Evolutionary conservation across 2,888 invertebrate species (phyloP).

Genomic region (Ectemnius continuus): DNA sequence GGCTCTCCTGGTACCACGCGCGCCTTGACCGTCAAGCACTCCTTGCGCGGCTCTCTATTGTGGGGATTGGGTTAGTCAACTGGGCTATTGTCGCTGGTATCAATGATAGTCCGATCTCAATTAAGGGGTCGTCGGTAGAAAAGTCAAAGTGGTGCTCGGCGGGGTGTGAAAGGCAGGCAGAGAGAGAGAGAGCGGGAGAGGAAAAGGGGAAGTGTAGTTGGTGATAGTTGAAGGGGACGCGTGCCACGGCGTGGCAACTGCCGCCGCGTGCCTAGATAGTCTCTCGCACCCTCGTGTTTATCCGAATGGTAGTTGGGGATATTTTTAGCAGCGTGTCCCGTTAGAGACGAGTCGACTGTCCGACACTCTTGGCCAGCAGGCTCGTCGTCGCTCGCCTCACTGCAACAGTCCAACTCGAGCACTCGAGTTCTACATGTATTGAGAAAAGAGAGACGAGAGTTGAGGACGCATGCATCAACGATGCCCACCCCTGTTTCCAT

Average conservation of each 20-base stretch:
- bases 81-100: too few species aligned
- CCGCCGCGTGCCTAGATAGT: conserved; percentile 1
- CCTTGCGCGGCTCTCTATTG: too few species aligned
- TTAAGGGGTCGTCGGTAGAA: neutral
- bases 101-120: too few species aligned
- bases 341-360: conserved; percentile 34
- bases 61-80: too few species aligned
- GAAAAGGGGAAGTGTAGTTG: neutral
- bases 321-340: conserved; percentile 45
- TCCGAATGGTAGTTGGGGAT: conserved; percentile 32
- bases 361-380: conserved; percentile 9
- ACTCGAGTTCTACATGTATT: too few species aligned
- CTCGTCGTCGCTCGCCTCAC: neutral
- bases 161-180: neutral
- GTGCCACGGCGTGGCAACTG: neutral
- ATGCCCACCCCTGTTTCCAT: too few species aligned
- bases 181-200: neutral
- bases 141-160: neutral
- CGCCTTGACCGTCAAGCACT: too few species aligned
- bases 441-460: neutral
- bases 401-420: neutral
- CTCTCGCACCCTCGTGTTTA: conserved; percentile 23
- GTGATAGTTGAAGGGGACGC: neutral
- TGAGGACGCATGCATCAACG: neutral
- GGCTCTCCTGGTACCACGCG: too few species aligned